Conservation (phyloP, 2,113 vertebrate genomes). For the Tychaedon coryphoeus region DNA sequence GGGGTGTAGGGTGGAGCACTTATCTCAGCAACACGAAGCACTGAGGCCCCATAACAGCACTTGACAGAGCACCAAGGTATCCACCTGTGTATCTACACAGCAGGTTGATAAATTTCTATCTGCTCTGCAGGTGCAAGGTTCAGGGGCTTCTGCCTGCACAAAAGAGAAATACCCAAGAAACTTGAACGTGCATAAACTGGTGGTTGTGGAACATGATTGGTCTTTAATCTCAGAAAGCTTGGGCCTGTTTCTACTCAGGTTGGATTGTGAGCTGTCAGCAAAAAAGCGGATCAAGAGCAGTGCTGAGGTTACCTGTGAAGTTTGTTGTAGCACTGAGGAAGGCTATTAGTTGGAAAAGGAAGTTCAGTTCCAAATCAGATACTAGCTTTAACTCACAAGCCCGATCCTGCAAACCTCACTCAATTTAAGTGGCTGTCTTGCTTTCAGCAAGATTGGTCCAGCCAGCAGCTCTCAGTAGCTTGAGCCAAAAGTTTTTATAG, state of each 20-base stretch:
- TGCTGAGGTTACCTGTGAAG: background rate
- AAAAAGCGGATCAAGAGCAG: background rate
- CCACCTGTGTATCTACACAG: background rate
- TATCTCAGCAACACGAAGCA: background rate
- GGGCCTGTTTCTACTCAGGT: background rate
- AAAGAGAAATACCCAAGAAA: background rate
- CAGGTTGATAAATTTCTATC: background rate
- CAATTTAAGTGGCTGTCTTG: background rate
- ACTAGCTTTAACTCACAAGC: background rate
- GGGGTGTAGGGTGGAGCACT: background rate
- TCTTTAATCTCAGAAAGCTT: background rate
- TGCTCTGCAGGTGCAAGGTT: background rate
- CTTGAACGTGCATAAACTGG: background rate
- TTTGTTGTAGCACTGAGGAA: background rate
- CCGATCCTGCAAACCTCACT: slow-evolving; percentile 22
- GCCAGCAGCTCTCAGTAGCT: background rate
- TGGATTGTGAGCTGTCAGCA: slow-evolving; percentile 1
- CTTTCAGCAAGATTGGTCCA: slow-evolving; percentile 10
- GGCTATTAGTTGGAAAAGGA: background rate
- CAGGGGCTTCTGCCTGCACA: background rate
- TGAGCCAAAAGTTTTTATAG: background rate
- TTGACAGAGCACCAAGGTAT: background rate
- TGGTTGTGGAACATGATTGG: background rate
- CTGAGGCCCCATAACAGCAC: background rate
- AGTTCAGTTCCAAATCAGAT: slow-evolving; percentile 35